Evolutionary conservation across 2,797 vertebrate species (phyloP).

Genomic region (Microtus californicus): DNA sequence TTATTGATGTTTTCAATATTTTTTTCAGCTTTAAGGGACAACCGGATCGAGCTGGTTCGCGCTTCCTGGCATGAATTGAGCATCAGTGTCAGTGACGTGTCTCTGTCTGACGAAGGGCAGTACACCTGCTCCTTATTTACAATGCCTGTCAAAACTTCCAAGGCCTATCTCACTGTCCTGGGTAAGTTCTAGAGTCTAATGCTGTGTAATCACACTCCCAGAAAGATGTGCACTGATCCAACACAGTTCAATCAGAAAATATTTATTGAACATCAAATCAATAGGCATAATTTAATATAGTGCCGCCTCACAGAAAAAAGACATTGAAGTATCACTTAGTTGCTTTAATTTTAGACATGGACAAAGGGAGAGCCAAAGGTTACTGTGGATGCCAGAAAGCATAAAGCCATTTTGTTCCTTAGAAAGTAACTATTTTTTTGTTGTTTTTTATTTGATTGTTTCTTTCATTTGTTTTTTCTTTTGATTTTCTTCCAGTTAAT

Average conservation of each 20-base stretch:
- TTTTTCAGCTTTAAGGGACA: slow-evolving; percentile 94
- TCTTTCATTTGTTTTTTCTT: not conserved
- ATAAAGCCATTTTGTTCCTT: not conserved
- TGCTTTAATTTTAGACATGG: slow-evolving; percentile 12
- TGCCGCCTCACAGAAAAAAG: not conserved
- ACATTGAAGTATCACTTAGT: not conserved
- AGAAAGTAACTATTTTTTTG: not conserved
- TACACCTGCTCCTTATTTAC: slow-evolving; percentile 99
- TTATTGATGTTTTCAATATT: slow-evolving; percentile 12
- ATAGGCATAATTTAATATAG: not conserved
- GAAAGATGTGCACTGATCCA: slow-evolving; percentile 7
- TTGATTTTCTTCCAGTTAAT: not conserved
- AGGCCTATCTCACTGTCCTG: slow-evolving; percentile 97
- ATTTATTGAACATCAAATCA: not conserved
- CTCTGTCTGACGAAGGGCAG: slow-evolving; percentile 96
- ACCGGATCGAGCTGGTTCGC: slow-evolving; percentile 97
- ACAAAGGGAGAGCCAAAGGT: not conserved
- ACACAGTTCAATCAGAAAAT: not conserved
- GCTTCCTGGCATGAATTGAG: slow-evolving; percentile 97
- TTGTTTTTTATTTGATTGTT: not conserved
- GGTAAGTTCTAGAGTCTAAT: slow-evolving; percentile 89
- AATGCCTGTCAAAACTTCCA: slow-evolving; percentile 98
- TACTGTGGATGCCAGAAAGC: not conserved
- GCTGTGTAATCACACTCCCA: not conserved
- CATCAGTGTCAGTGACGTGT: slow-evolving; percentile 96